These are phyloP conservation scores for Pseudoatta argentina DNA, from an alignment of 1,140 invertebrate genomes.

Conservation along the genomic window DNA sequence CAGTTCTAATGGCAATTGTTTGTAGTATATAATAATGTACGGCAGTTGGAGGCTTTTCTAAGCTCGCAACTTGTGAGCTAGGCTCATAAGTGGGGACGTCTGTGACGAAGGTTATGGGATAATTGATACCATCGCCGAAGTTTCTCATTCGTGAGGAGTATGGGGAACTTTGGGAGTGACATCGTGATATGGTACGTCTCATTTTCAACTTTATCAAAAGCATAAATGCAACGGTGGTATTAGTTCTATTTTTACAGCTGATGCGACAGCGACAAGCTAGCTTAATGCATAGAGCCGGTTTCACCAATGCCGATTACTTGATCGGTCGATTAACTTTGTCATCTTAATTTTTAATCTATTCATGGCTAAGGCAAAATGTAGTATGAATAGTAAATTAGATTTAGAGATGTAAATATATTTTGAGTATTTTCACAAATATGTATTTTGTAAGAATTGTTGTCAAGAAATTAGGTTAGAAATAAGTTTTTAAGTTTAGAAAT, in stretches of 20 bases:
- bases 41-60: not conserved
- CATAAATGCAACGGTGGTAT: not conserved
- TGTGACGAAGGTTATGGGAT: constrained; percentile 63
- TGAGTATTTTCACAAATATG: no score
- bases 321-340: no score
- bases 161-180: constrained; percentile 84
- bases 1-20: not conserved
- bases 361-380: no score
- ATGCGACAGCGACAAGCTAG: constrained; percentile 4
- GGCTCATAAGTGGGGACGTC: not conserved
- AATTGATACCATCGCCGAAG: constrained; percentile 34
- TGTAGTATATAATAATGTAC: constrained; percentile 5
- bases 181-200: constrained; percentile 84
- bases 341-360: no score
- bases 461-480: no score
- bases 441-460: no score
- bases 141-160: constrained; percentile 72
- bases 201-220: constrained; percentile 23
- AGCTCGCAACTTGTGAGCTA: not conserved
- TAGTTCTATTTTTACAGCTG: not conserved
- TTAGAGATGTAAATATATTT: no score
- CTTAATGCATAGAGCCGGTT: not conserved
- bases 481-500: no score
- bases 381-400: no score
- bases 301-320: no score